A percentile compares a stretch with the other conserved stretches of the same genome.
Conservation (phyloP, 2,113 vertebrate genomes). For the Aphyosemion australe region DNA sequence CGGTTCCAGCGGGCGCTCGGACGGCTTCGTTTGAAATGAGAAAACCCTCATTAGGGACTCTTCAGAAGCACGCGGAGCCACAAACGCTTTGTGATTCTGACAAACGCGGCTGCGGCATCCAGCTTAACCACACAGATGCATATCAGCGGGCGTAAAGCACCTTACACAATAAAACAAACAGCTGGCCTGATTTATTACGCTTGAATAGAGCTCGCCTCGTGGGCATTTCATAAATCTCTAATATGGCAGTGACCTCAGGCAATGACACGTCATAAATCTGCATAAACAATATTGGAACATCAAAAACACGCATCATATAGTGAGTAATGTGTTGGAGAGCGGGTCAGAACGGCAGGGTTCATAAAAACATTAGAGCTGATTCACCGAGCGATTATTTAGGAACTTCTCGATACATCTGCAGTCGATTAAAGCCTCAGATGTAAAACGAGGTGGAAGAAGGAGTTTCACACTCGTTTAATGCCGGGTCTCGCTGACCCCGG, state of each 20-base stretch:
- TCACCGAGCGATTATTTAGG: slow-evolving; percentile 74
- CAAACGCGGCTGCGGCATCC: slow-evolving; percentile 8
- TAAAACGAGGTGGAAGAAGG: slow-evolving; percentile 69
- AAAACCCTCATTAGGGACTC: slow-evolving; percentile 45
- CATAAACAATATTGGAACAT: slow-evolving; percentile 72
- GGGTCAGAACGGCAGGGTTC: slow-evolving; percentile 68
- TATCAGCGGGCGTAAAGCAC: slow-evolving; percentile 65
- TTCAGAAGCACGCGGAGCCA: slow-evolving; percentile 33
- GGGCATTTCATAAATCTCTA: slow-evolving; percentile 80
- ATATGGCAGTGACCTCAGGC: slow-evolving; percentile 74
- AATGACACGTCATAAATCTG: slow-evolving; percentile 79
- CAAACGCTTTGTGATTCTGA: slow-evolving; percentile 28
- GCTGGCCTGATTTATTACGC: slow-evolving; percentile 73
- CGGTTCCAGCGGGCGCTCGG: slow-evolving; percentile 36
- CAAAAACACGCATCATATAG: slow-evolving; percentile 62
- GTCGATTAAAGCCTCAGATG: slow-evolving; percentile 67
- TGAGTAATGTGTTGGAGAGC: slow-evolving; percentile 59
- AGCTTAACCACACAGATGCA: slow-evolving; percentile 48
- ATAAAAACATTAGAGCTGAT: slow-evolving; percentile 62
- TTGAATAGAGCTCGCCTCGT: slow-evolving; percentile 64
- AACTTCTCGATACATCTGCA: slow-evolving; percentile 74
- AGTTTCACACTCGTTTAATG: slow-evolving; percentile 65
- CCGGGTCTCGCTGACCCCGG: slow-evolving; percentile 48
- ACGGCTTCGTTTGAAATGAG: neutral
- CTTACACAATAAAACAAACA: slow-evolving; percentile 61